phyloP scores from a whole-genome alignment of 2,888 invertebrate species.

The Tricholauxania praeusta region DNA sequence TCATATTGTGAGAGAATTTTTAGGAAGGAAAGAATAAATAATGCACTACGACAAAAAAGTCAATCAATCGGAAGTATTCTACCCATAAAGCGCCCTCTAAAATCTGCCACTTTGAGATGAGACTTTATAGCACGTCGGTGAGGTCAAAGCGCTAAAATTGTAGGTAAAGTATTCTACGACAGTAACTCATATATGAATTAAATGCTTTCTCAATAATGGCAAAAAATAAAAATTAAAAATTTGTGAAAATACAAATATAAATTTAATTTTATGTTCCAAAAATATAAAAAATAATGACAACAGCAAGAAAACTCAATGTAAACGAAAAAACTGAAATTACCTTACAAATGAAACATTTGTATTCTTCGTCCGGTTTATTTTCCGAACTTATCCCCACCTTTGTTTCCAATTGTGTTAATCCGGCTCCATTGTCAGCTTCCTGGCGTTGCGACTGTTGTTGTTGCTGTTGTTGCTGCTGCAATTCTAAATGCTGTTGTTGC shows the following conservation, averaged over 20 bases:
- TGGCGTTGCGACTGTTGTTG: slow-evolving; percentile 22
- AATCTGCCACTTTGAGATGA: too few relatives aligned
- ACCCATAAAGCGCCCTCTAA: too few relatives aligned
- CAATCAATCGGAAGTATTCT: too few relatives aligned
- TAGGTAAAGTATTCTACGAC: too few relatives aligned
- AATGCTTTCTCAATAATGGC: slow-evolving; percentile 14
- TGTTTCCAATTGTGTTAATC: slow-evolving; percentile 66
- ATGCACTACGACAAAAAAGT: too few relatives aligned
- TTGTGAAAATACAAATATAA: background rate
- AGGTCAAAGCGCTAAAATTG: too few relatives aligned
- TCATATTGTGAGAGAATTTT: too few relatives aligned
- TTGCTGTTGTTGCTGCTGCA: slow-evolving; percentile 18
- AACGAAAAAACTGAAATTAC: slow-evolving; percentile 69
- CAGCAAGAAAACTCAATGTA: slow-evolving; percentile 55
- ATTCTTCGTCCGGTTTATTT: slow-evolving; percentile 71
- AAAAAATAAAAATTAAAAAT: background rate
- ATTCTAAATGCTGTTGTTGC: slow-evolving; percentile 41
- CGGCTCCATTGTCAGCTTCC: slow-evolving; percentile 49
- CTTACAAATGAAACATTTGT: slow-evolving; percentile 82
- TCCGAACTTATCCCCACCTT: slow-evolving; percentile 68
- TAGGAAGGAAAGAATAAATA: too few relatives aligned
- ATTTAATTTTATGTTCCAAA: slow-evolving; percentile 8
- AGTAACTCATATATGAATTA: too few relatives aligned
- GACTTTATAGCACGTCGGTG: too few relatives aligned
- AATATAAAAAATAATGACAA: slow-evolving; percentile 35